Percentiles rank a stretch among this genome's conserved stretches.
Conservation (phyloP, 2,113 vertebrate species). For the Ophiodon elongatus region DNA sequence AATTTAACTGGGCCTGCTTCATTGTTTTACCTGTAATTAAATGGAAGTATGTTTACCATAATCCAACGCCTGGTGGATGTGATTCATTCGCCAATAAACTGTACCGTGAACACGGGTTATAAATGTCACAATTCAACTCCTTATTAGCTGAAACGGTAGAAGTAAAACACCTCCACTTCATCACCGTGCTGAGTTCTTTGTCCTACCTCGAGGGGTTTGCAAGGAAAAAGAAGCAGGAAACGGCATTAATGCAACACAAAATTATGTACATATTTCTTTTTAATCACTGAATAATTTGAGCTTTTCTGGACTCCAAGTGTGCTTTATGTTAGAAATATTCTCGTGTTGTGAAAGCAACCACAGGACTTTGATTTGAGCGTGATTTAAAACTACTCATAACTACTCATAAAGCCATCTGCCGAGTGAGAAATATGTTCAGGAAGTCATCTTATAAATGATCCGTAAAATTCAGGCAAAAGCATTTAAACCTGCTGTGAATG, state of each 20-base stretch:
- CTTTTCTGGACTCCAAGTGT: too few species aligned
- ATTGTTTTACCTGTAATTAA: constrained; percentile 45
- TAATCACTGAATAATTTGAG: too few species aligned
- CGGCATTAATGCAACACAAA: neutral
- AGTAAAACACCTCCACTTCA: neutral
- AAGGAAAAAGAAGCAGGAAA: too few species aligned
- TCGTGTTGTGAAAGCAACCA: too few species aligned
- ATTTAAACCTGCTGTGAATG: neutral
- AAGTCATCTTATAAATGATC: neutral
- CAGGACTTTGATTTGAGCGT: neutral
- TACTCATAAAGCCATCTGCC: neutral
- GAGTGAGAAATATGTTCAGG: neutral
- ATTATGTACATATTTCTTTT: neutral
- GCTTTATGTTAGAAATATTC: too few species aligned
- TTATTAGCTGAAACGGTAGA: constrained; percentile 11
- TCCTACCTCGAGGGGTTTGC: too few species aligned
- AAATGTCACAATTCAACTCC: neutral
- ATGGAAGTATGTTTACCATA: constrained; percentile 21
- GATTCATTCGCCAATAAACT: constrained; percentile 9
- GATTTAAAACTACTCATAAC: neutral
- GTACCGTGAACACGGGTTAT: neutral
- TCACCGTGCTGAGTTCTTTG: neutral
- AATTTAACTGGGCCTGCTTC: neutral
- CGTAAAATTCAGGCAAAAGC: too few species aligned
- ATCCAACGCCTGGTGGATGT: neutral